These are phyloP conservation scores for Notoglanidium macrostoma DNA, from an alignment of 2,797 vertebrate genomes.

Conservation along the genomic window DNA sequence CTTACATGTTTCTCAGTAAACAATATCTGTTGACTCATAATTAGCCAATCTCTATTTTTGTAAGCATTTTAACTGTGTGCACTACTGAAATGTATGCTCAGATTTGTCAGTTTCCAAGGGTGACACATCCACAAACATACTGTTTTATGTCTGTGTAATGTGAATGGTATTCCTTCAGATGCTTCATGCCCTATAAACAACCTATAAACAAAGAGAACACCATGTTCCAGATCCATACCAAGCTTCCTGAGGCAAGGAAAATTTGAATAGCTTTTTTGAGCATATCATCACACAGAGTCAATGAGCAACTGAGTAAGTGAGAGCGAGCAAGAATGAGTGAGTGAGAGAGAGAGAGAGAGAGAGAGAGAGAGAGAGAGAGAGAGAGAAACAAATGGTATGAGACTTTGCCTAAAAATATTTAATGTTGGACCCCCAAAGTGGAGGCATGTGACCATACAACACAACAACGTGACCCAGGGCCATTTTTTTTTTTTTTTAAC, in stretches of 20 bases:
- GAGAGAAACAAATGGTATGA: not conserved
- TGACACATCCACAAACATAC: slow-evolving; percentile 15
- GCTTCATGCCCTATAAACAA: not conserved
- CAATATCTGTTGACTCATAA: slow-evolving; percentile 8
- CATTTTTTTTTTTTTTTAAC: not conserved
- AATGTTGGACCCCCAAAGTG: not conserved
- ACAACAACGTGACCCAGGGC: not conserved
- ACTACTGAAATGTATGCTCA: not conserved
- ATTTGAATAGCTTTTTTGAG: not conserved
- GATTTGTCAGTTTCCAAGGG: slow-evolving; percentile 22
- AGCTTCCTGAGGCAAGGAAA: slow-evolving; percentile 23
- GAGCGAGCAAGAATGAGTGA: not conserved
- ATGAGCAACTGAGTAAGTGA: no score
- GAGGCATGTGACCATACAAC: not conserved
- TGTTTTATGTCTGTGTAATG: slow-evolving; percentile 12
- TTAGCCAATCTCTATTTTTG: not conserved
- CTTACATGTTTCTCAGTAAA: slow-evolving; percentile 1
- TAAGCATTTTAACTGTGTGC: not conserved
- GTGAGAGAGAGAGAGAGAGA: not conserved
- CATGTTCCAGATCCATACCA: not conserved
- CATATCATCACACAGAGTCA: not conserved
- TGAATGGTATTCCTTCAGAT: slow-evolving; percentile 13
- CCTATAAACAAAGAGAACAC: slow-evolving; percentile 21
- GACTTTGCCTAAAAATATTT: not conserved
- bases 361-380: not conserved